Evolutionary conservation across 2,888 invertebrate genomes (phyloP), one percentile per base, ranked within the genome.

Genomic region (Catocala fraxini): DNA sequence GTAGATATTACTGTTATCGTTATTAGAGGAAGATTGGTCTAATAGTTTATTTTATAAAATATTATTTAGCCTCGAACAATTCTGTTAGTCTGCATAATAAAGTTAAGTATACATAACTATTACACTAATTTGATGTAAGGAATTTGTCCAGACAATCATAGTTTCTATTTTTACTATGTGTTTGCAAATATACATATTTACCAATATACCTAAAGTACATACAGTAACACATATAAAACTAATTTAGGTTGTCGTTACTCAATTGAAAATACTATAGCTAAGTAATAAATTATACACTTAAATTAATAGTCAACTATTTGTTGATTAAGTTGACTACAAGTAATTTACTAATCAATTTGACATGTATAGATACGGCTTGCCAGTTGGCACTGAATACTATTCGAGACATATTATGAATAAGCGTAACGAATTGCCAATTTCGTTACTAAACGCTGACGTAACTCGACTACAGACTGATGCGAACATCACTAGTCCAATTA

Each of bases 241-340:
- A 15, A 41, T 10, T 13, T 35, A 25, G 25, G 5, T 25, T 25
- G 4, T 25, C 25, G 25, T 0, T 33, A 1, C 9, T 39, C 12
- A n/a, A 9, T 15, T n/a, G 7, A 12, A 48, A 56, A 5, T 25
- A 56, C 12, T 43, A 33, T 10, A n/a, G 25, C n/a, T 6, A n/a
- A 33, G 1, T 42, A 43, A 53, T 53, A 53, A 53, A 53, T 53
- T 34, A 43, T 12, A 42, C 5, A 11, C 0, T 6, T 13, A 56
- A 42, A 43, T 49, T 42, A 56, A 56, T 56, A 13, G 53, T 43
- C 7, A 12, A n/a, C 51, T 49, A 34, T 56, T 15, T 15, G 51
- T 35, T 57, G 43, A 51, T 45, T 45, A 6, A 51, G 51, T 51
- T 4, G n/a, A 39, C 49, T 42, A 42, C 12, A 2, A 33, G n/a